phyloP scores from a whole-genome alignment of 1,140 invertebrate species.

The Zaprionus lachaisei region DNA sequence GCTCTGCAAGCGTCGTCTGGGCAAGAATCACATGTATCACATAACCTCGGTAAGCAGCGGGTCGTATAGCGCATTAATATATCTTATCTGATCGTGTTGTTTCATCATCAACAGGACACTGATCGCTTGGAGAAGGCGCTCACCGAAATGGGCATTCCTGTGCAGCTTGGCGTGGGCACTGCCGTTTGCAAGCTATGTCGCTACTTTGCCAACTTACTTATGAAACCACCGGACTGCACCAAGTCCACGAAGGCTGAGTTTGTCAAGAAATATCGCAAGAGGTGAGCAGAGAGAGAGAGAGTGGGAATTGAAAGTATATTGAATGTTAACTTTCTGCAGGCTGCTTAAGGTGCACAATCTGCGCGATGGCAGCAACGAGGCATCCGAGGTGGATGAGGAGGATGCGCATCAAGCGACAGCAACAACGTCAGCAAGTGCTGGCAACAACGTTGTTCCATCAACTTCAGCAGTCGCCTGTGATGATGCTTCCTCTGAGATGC shows the following conservation, averaged over 20 bases:
- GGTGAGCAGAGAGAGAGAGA: conserved; percentile 81
- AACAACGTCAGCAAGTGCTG: conserved; percentile 54
- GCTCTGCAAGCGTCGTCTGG: conserved; percentile 90
- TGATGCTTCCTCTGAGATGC: conserved; percentile 40
- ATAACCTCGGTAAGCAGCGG: conserved; percentile 85
- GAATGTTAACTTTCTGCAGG: conserved; percentile 84
- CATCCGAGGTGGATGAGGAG: conserved; percentile 76
- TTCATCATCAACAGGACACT: conserved; percentile 85
- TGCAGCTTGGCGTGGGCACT: conserved; percentile 86
- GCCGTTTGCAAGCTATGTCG: conserved; percentile 92
- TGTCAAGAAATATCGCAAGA: conserved; percentile 88
- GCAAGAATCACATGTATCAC: conserved; percentile 89
- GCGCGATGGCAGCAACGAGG: conserved; percentile 87
- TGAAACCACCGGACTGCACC: conserved; percentile 86
- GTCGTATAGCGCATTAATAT: neutral
- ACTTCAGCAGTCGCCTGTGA: conserved; percentile 9
- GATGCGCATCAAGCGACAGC: conserved; percentile 20
- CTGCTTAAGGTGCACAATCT: conserved; percentile 90
- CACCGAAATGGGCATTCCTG: conserved; percentile 88
- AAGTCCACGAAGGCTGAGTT: conserved; percentile 87
- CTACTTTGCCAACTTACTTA: conserved; percentile 89
- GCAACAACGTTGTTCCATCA: conserved; percentile 29
- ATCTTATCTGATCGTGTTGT: neutral
- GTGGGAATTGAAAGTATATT: neutral
- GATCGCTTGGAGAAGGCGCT: conserved; percentile 89